Base-by-base conservation (phyloP, 1,140 invertebrate genomes). In the Cecropterus lyciades region DNA sequence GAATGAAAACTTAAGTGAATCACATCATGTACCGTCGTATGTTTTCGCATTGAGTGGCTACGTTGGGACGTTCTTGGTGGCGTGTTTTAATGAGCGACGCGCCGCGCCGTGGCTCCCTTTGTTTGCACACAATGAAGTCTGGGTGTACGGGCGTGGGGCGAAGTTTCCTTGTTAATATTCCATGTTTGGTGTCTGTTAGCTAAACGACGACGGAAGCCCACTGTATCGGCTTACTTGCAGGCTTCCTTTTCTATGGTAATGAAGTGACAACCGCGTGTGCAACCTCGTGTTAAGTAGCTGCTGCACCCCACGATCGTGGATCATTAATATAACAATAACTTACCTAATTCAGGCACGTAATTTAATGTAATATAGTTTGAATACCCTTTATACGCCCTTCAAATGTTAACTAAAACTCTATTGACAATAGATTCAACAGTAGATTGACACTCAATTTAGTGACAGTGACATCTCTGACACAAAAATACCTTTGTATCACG, bases 121-220 rank as follows among this genome's bases (percentile, higher is more conserved):
- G 82, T 86, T 80, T 77, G 69, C 40, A 70, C 69, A 80, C 80
- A 84, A 86, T 84, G 73, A 69, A 74, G 79, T 80, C 75, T 77
- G 77, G 71, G 69, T 77, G 60, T 67, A 70, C 69, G 49, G 43
- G 59, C 65, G 49, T 33, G 55, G 45, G 53, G 59, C 56, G 20
- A 82, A 79, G 76, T 80, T 80, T 70, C 68, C 70, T 77, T 80
- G 73, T 82, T 81, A 76, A 72, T 75, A 67, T 72, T 70, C 70
- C 67, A 67, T 70, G 75, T 82, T 73, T 62, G 68, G 53, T 30
- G 67, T 68, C 75, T 71, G 68, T 72, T 60, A 60, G 57, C 46
- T 72, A 66, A 75, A 67, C 69, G 67, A 69, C 65, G 46, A 62
- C 46, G 59, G 59, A 62, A 62, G 59, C 59, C 46, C 45, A 40